A percentile compares a stretch with the other conserved stretches of the same genome.
These are phyloP conservation scores for Arge pagana DNA, from an alignment of 2,888 invertebrate genomes.

Conservation along the genomic window DNA sequence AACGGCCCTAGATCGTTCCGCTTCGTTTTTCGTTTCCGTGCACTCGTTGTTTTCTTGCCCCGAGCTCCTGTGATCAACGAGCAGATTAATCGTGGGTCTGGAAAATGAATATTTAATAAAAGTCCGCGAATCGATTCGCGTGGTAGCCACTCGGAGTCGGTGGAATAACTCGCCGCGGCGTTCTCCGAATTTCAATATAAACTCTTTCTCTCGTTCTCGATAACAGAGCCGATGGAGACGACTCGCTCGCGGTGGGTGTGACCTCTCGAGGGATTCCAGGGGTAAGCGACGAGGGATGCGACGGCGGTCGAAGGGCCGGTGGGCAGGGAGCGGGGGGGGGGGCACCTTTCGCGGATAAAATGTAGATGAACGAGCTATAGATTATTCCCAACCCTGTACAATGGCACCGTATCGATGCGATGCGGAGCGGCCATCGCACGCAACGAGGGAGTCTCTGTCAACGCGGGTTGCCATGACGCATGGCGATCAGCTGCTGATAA, in stretches of 20 bases:
- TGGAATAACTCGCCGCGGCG: no score
- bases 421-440: constrained; percentile 22
- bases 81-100: no score
- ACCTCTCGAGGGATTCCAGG: constrained; percentile 24
- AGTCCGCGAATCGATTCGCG: no score
- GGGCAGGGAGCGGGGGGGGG: constrained; percentile 12
- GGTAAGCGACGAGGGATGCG: constrained; percentile 33
- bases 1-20: no score
- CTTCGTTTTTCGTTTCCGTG: no score
- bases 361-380: constrained; percentile 56
- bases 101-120: no score
- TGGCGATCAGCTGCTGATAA: constrained; percentile 54
- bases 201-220: no score
- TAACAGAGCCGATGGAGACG: constrained; percentile 1
- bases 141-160: no score
- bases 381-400: constrained; percentile 53
- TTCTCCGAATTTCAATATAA: no score
- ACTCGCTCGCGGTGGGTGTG: constrained; percentile 16
- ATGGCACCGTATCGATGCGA: constrained; percentile 49
- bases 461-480: constrained; percentile 49
- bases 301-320: constrained; percentile 11
- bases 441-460: constrained; percentile 46
- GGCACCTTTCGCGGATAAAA: constrained; percentile 49
- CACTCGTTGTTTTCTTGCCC: no score
- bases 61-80: no score